A percentile compares a stretch with the other conserved stretches of the same genome.
These are phyloP conservation scores for Aleadryas rufinucha DNA, from an alignment of 2,113 vertebrate genomes.

Conservation along the genomic window DNA sequence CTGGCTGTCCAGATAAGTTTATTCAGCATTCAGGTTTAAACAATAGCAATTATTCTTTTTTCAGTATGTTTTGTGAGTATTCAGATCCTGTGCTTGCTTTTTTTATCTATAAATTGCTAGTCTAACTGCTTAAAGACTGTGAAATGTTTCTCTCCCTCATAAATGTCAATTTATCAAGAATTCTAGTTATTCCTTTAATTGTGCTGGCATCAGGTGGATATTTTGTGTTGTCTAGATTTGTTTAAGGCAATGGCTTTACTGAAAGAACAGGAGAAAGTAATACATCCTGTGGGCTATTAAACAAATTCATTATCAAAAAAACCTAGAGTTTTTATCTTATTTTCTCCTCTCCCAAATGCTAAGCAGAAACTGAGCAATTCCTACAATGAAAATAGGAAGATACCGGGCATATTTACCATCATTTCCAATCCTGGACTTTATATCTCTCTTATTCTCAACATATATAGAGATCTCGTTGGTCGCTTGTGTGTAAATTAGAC, in stretches of 20 bases:
- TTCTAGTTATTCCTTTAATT: neutral
- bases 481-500: neutral
- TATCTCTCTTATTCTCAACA: neutral
- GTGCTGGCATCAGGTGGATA: neutral
- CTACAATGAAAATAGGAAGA: neutral
- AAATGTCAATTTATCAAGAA: neutral
- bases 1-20: neutral
- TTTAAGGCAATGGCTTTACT: neutral
- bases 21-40: neutral
- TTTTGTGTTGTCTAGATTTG: neutral
- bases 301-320: neutral
- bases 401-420: neutral
- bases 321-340: accelerated
- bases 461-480: neutral
- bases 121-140: neutral
- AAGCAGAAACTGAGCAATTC: neutral
- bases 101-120: neutral
- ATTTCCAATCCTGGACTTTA: neutral
- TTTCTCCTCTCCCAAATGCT: neutral
- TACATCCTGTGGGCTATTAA: neutral
- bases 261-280: neutral
- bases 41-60: neutral
- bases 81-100: accelerated
- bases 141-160: neutral
- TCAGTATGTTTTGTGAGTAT: neutral